Base-by-base conservation (phyloP, 1,140 invertebrate genomes). In the Frieseomelitta varia region DNA sequence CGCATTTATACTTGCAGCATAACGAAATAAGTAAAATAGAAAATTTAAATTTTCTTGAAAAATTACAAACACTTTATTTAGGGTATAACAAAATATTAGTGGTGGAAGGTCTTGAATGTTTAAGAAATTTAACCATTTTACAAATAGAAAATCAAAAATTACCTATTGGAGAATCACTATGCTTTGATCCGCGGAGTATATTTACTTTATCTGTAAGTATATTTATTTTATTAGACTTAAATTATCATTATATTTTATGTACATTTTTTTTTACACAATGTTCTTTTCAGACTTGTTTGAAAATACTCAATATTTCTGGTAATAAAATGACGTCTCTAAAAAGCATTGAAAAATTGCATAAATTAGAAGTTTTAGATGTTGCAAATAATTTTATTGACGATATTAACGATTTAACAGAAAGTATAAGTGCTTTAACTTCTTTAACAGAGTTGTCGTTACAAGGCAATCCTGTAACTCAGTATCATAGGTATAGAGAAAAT, bases 1-100 rank as follows among this genome's bases (percentile, higher is more conserved):
- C 96, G 3, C 95, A 96, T 88, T 93, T 97, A 39, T 97, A 97
- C 92, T 89, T 97, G 6, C 97, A 97, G 95, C 96, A 96, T 89
- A 97, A 97, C 88, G 93, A 95, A 90, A 96, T 97, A 76, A 92
- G 86, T 17, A 96, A 96, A 93, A 96, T 97, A 51, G 96, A 96
- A 92, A 96, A 96, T 87, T 92, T 97, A 21, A 91, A 95, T 10
- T 92, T 88, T 79, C 92, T 97, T 47, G 91, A 91, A 30, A 96
- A 96, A 79, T 91, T 97, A 17, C 96, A 95, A 85, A 96, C 96
- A 91, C 89, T 97, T 27, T 97, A 96, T 93, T 92, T 97, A 67
- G 96, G 96, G 2, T 95, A 96, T 85, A 97, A 97, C 92, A 93
- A 93, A 72, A 97, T 97, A 63, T 94, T 94, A 69, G 96, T 97